A percentile compares a stretch with the other conserved stretches of the same genome.
These are phyloP conservation scores for Hermetia illucens DNA, from an alignment of 1,140 invertebrate genomes.

Conservation along the genomic window DNA sequence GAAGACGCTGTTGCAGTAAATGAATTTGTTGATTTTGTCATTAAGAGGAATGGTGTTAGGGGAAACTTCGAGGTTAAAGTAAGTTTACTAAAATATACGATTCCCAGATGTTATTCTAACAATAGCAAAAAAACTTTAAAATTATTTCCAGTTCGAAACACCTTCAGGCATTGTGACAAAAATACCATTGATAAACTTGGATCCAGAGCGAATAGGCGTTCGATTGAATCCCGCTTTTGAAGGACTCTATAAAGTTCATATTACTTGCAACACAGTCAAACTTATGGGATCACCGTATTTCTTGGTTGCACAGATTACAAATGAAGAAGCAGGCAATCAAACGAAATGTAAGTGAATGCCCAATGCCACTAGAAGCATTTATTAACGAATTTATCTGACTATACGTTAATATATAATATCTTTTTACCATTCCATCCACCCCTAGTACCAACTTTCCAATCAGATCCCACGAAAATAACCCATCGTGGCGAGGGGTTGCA, in stretches of 20 bases:
- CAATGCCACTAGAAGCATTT: not conserved
- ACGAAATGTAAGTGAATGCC: conserved; percentile 44
- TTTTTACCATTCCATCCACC: too few species aligned
- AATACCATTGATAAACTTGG: conserved; percentile 39
- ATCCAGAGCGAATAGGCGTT: conserved; percentile 64
- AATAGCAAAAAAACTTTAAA: not conserved
- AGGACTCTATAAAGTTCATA: conserved; percentile 76
- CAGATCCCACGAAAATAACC: conserved; percentile 65
- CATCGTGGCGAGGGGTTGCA: conserved; percentile 75
- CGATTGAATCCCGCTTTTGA: conserved; percentile 75
- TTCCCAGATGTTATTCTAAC: too few species aligned
- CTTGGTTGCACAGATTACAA: conserved; percentile 44
- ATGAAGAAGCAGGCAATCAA: conserved; percentile 65
- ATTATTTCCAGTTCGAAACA: conserved; percentile 14
- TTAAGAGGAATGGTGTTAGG: conserved; percentile 24
- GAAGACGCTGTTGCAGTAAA: conserved; percentile 20
- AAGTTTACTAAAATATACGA: too few species aligned
- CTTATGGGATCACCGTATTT: conserved; percentile 75
- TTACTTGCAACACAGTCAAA: conserved; percentile 77
- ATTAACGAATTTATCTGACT: not conserved
- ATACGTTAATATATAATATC: not conserved
- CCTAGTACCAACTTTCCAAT: conserved; percentile 59
- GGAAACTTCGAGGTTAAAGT: conserved; percentile 24
- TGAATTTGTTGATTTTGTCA: conserved; percentile 15
- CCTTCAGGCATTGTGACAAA: conserved; percentile 15